These are phyloP conservation scores for Microctenopoma steveboyesi DNA, from an alignment of 2,797 vertebrate genomes.

Conservation along the genomic window DNA sequence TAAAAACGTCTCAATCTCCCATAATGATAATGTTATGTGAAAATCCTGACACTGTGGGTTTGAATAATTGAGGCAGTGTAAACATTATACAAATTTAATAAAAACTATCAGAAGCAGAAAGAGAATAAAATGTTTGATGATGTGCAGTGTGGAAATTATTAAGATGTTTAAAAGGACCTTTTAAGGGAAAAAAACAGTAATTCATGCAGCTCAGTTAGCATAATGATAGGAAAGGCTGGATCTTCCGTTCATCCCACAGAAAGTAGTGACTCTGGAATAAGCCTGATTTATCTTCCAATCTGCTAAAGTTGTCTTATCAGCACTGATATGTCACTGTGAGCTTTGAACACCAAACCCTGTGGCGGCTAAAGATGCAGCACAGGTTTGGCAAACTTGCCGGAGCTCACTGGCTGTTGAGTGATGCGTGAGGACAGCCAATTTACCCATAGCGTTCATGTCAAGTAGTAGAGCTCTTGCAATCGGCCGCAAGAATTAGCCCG, in stretches of 20 bases:
- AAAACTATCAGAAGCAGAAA: not conserved
- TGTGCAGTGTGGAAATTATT: not conserved
- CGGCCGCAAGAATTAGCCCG: conserved; percentile 72
- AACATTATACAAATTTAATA: conserved; percentile 15
- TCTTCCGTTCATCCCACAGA: not conserved
- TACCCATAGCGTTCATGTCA: conserved; percentile 62
- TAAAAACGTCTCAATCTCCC: not conserved
- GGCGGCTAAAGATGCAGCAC: conserved; percentile 10
- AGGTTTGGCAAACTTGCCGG: conserved; percentile 42
- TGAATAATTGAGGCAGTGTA: not conserved
- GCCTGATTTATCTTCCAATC: too few species aligned
- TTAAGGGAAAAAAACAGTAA: not conserved
- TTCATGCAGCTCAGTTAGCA: not conserved
- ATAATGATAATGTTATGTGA: not conserved
- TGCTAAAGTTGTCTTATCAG: conserved; percentile 4
- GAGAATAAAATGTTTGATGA: not conserved
- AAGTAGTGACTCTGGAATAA: not conserved
- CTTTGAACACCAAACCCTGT: conserved; percentile 2
- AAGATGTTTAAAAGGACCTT: not conserved
- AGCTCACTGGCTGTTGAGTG: conserved; percentile 44
- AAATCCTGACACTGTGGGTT: not conserved
- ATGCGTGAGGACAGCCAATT: conserved; percentile 60
- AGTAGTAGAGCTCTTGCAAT: conserved; percentile 61
- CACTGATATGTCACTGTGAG: conserved; percentile 22
- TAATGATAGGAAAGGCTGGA: not conserved